phyloP scores from a whole-genome alignment of 2,888 invertebrate species.

The Agrilus mali region DNA sequence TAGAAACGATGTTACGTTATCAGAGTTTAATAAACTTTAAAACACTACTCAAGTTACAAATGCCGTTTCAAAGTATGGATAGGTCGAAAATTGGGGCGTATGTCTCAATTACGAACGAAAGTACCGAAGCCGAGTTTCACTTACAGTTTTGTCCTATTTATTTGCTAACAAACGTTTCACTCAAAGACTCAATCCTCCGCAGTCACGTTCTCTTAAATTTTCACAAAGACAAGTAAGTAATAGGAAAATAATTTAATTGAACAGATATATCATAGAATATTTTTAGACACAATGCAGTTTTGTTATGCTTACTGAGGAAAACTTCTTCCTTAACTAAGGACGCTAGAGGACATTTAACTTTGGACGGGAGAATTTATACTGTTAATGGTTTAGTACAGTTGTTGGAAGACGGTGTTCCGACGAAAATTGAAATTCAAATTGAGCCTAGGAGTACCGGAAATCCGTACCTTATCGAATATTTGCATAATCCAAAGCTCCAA shows the following conservation, averaged over 20 bases:
- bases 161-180: conserved; percentile 23
- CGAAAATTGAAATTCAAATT: conserved; percentile 32
- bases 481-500: conserved; percentile 23
- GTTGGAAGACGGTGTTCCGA: conserved; percentile 27
- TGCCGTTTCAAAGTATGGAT: conserved; percentile 33
- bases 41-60: conserved; percentile 27
- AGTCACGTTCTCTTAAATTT: conserved; percentile 22
- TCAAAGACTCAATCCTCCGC: conserved; percentile 22
- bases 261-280: not conserved
- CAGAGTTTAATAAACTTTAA: conserved; percentile 25
- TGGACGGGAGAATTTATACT: conserved; percentile 32
- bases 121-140: conserved; percentile 25
- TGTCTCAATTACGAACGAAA: conserved; percentile 23
- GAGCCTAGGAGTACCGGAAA: conserved; percentile 32
- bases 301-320: conserved; percentile 23
- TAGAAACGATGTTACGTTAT: conserved; percentile 17
- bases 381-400: conserved; percentile 34
- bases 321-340: conserved; percentile 13
- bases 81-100: conserved; percentile 29
- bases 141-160: conserved; percentile 29
- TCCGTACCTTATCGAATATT: conserved; percentile 26
- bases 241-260: too few relatives aligned
- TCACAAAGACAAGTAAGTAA: conserved; percentile 22
- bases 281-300: conserved; percentile 25
- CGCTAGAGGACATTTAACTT: conserved; percentile 33